These are phyloP conservation scores for Anabacerthia variegaticeps DNA, from an alignment of 2,797 vertebrate genomes.

Conservation along the genomic window DNA sequence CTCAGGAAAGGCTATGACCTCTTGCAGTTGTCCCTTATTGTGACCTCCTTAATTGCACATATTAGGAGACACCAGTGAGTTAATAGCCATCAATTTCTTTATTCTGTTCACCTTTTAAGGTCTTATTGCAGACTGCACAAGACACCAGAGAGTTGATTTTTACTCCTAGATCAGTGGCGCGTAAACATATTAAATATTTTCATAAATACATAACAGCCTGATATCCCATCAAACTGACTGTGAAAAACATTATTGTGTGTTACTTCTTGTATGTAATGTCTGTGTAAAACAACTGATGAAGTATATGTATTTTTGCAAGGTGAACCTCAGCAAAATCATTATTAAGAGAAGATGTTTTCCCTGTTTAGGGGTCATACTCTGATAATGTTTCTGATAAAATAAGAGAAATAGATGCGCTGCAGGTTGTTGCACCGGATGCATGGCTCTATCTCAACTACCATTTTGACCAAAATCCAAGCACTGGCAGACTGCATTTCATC, in stretches of 20 bases:
- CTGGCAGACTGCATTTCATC: background rate
- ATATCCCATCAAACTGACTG: background rate
- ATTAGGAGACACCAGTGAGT: background rate
- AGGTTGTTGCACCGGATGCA: background rate
- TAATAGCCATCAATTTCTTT: background rate
- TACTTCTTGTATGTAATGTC: background rate
- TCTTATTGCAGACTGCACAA: background rate
- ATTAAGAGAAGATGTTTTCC: background rate
- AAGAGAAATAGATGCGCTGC: background rate
- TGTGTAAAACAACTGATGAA: background rate
- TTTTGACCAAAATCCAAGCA: constrained; percentile 33
- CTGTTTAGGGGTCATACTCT: background rate
- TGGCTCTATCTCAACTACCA: background rate
- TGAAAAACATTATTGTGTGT: background rate
- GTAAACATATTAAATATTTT: background rate
- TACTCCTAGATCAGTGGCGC: background rate
- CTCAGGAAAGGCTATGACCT: background rate
- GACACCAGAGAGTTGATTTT: background rate
- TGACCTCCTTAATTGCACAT: background rate
- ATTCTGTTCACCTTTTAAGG: background rate
- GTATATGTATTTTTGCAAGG: background rate
- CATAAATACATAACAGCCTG: background rate
- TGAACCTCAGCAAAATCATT: background rate
- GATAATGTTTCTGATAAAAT: background rate
- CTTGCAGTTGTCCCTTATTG: background rate